Evolutionary conservation across 2,797 vertebrate genomes (phyloP).

Genomic region (Ptychadena robeensis): DNA sequence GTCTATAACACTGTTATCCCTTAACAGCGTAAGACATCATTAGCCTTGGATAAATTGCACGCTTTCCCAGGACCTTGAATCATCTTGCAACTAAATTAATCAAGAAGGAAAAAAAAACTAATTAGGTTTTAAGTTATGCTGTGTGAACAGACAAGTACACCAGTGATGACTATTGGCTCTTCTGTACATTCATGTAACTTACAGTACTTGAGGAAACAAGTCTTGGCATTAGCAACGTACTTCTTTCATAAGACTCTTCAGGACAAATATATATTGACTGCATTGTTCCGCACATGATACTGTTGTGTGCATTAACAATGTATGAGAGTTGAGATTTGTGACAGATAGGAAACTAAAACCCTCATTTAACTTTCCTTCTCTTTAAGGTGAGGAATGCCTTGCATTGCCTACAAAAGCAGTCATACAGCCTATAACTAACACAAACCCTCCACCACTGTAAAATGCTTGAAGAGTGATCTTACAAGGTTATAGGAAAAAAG

Average conservation of each 20-base stretch:
- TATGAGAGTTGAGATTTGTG: constrained; percentile 52
- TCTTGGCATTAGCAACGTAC: not conserved
- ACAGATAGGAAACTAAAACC: constrained; percentile 58
- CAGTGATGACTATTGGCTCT: constrained; percentile 31
- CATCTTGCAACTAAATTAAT: constrained; percentile 34
- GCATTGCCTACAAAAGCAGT: constrained; percentile 13
- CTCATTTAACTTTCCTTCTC: constrained; percentile 51
- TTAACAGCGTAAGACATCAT: constrained; percentile 41
- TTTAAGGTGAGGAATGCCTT: constrained; percentile 34
- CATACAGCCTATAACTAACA: constrained; percentile 8
- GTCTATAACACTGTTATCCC: constrained; percentile 10
- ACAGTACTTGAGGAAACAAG: constrained; percentile 25
- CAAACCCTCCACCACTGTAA: constrained; percentile 16
- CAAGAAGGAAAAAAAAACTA: constrained; percentile 35
- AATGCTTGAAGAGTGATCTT: constrained; percentile 43
- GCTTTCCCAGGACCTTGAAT: constrained; percentile 33
- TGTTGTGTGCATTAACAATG: constrained; percentile 51
- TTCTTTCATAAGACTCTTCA: constrained; percentile 16
- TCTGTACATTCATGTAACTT: constrained; percentile 35
- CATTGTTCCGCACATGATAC: constrained; percentile 52
- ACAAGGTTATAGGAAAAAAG: constrained; percentile 57
- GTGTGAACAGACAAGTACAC: constrained; percentile 28
- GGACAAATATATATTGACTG: constrained; percentile 41
- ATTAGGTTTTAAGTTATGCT: constrained; percentile 24
- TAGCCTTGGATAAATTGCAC: constrained; percentile 24